Base-by-base conservation (phyloP, 2,888 invertebrate species). In the Fragum fragum region DNA sequence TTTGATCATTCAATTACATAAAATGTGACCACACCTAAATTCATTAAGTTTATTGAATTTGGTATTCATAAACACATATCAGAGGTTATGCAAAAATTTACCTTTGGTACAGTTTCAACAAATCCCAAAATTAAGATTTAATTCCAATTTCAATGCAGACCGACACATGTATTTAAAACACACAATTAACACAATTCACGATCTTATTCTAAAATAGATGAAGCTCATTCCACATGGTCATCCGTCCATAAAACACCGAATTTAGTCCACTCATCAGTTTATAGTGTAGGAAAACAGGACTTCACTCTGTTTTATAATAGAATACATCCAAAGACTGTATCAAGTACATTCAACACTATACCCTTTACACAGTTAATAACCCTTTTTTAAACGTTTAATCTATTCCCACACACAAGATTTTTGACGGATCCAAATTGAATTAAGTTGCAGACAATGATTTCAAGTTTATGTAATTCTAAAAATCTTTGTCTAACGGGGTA, bases 261-360 rank as follows among this genome's bases (percentile, higher is more conserved):
- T 47, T 47, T 18, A n/a, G 14, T n/a, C 47, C 14, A 14, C n/a
- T n/a, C 14, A 18, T n/a, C 14, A 47, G 47, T 47, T 47, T 47
- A 47, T 47, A 47, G 18, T 18, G 47, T n/a, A 47, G 14, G 47
- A 47, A 47, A 47, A 47, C 47, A 47, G 47, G 47, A 47, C 47
- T 47, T n/a, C n/a, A n/a, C n/a, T n/a, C 39, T 18, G 47, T 47
- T 47, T 47, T 47, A 47, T 47, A 47, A 47, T 47, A 47, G 5
- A 47, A 47, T 47, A 47, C 47, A 47, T 47, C 47, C 47, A 47
- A 47, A 47, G 47, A 47, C 47, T 47, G 2, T 47, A n/a, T 47
- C 14, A 47, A 47, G 47, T 47, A 16, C 14, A 47, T 47, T 14
- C 47, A 5, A 14, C 47, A 3, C 3, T 36, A 36, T 47, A 14